These are phyloP conservation scores for Onychomys torridus DNA, from an alignment of 2,797 vertebrate genomes.

Conservation along the genomic window DNA sequence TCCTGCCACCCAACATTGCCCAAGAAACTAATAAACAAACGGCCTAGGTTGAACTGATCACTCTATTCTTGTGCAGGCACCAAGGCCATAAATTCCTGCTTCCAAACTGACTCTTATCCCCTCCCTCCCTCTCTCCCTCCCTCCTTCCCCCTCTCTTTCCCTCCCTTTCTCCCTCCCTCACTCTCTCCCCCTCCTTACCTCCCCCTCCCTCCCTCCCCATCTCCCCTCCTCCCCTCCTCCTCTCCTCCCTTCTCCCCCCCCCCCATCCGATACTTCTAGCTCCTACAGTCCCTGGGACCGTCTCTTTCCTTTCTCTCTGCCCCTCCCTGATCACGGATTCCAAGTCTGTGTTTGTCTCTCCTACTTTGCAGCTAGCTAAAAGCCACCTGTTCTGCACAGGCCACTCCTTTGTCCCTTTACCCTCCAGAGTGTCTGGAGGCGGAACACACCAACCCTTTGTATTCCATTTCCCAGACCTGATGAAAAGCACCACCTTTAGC, in stretches of 20 bases:
- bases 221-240: too few species aligned
- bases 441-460: neutral
- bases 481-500: neutral
- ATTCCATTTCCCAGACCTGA: neutral
- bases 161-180: neutral
- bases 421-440: neutral
- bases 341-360: neutral
- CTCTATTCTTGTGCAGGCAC: neutral
- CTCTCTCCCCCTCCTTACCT: too few species aligned
- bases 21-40: conserved; percentile 21
- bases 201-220: too few species aligned
- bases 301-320: neutral
- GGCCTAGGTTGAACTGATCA: neutral
- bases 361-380: neutral
- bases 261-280: neutral
- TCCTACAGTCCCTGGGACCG: neutral
- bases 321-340: neutral
- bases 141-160: too few species aligned
- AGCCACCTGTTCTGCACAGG: neutral
- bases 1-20: neutral
- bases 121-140: neutral
- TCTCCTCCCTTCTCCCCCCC: too few species aligned
- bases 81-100: neutral
- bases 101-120: neutral
- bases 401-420: neutral